A percentile compares a stretch with the other conserved stretches of the same genome.
phyloP scores from a whole-genome alignment of 2,797 vertebrate species.

The Avahi laniger region DNA sequence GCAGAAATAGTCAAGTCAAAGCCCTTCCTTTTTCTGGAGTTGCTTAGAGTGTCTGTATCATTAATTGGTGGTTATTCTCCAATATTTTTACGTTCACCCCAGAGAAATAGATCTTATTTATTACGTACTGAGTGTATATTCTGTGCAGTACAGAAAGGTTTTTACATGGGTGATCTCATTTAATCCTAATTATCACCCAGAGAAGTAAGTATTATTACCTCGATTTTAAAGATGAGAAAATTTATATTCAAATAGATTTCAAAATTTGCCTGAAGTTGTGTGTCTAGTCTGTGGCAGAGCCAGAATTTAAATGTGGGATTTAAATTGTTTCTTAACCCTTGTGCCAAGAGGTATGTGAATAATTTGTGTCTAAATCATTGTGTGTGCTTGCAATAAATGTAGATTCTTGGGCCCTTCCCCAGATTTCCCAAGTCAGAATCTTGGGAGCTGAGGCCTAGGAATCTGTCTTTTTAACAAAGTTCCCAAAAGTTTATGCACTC shows the following conservation, averaged over 20 bases:
- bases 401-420: neutral
- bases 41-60: neutral
- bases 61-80: neutral
- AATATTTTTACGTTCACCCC: neutral
- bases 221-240: constrained; percentile 17
- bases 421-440: neutral
- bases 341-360: neutral
- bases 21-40: neutral
- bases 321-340: neutral
- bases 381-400: neutral
- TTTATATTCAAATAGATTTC: neutral
- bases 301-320: neutral
- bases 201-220: neutral
- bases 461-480: neutral
- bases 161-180: neutral
- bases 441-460: neutral
- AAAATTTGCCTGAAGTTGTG: neutral
- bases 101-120: neutral
- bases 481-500: neutral
- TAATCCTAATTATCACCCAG: neutral
- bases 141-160: neutral
- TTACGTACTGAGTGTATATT: neutral
- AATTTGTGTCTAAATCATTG: neutral
- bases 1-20: neutral
- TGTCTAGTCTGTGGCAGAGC: neutral